phyloP scores from a whole-genome alignment of 1,140 invertebrate genomes.

The Drosophila asahinai region DNA sequence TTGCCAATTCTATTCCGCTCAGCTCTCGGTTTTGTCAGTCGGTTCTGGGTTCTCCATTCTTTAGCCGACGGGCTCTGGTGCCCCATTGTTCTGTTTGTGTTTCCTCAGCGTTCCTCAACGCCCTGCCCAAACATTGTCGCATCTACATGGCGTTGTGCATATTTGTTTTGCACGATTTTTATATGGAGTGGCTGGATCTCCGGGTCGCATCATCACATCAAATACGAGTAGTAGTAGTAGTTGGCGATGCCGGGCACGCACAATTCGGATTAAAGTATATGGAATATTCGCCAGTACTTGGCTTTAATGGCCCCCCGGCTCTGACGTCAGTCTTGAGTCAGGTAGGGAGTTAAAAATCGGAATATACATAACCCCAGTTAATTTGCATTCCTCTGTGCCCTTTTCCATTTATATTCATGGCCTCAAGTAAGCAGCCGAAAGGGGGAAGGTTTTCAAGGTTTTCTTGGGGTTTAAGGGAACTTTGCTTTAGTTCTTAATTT shows the following conservation, averaged over 20 bases:
- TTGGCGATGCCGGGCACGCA: conserved; percentile 48
- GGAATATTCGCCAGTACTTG: conserved; percentile 42
- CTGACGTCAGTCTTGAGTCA: conserved; percentile 44
- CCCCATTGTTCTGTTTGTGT: conserved; percentile 20
- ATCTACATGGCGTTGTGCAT: conserved; percentile 39
- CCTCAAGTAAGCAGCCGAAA: conserved; percentile 1
- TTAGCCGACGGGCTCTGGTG: neutral
- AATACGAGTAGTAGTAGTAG: conserved; percentile 1
- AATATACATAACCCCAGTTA: conserved; percentile 20
- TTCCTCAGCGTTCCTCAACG: conserved; percentile 24
- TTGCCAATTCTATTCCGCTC: conserved; percentile 50
- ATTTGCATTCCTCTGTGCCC: conserved; percentile 28
- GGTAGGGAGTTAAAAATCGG: conserved; percentile 30
- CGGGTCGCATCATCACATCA: conserved; percentile 11
- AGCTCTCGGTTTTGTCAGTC: neutral
- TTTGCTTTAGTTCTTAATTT: conserved; percentile 5
- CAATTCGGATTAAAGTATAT: conserved; percentile 55
- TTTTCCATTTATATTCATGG: conserved; percentile 30
- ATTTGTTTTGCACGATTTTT: conserved; percentile 63
- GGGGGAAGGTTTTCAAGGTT: conserved; percentile 11
- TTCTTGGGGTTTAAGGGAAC: neutral
- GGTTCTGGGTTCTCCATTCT: conserved; percentile 16
- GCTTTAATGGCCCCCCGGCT: conserved; percentile 30
- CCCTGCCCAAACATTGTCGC: conserved; percentile 73
- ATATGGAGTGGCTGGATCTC: conserved; percentile 24